Conservation (phyloP, 2,888 invertebrate species). For the Andrena bucephala region DNA sequence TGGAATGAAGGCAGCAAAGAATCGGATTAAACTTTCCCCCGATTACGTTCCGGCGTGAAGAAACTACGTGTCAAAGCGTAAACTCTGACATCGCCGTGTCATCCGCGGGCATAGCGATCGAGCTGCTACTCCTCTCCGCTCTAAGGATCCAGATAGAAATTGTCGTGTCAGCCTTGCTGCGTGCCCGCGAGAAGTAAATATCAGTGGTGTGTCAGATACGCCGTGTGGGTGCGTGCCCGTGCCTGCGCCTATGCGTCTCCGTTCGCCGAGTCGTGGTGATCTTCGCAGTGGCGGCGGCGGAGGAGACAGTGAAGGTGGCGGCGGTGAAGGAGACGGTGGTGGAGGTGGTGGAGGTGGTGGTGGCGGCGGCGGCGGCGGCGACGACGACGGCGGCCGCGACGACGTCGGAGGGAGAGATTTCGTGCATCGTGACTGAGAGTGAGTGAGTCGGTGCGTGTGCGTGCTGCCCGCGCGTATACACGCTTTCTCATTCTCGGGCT, state of each 20-base stretch:
- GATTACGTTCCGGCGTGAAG: slow-evolving; percentile 22
- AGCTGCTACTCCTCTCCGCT: not conserved
- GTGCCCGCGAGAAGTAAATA: slow-evolving; percentile 37
- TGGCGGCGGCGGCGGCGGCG: slow-evolving; percentile 12
- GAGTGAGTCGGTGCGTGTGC: slow-evolving; percentile 59
- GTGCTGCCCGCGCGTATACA: slow-evolving; percentile 58
- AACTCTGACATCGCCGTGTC: not conserved
- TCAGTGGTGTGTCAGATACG: slow-evolving; percentile 33
- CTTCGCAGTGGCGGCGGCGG: slow-evolving; percentile 55
- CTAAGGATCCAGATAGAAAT: slow-evolving; percentile 13
- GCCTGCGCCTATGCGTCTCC: slow-evolving; percentile 70
- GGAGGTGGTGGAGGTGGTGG: slow-evolving; percentile 23
- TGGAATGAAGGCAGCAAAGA: slow-evolving; percentile 58
- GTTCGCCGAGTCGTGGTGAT: slow-evolving; percentile 65
- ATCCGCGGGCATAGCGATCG: not conserved
- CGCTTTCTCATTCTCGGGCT: slow-evolving; percentile 51
- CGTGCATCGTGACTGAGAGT: slow-evolving; percentile 62
- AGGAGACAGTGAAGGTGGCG: slow-evolving; percentile 35
- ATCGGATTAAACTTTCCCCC: slow-evolving; percentile 50
- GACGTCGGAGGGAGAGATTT: slow-evolving; percentile 58
- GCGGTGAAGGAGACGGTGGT: slow-evolving; percentile 31
- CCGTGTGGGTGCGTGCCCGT: slow-evolving; percentile 54
- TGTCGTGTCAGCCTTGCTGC: not conserved
- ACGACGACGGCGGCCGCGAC: slow-evolving; percentile 53
- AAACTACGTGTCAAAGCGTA: slow-evolving; percentile 1